Evolutionary conservation across 2,888 invertebrate genomes (phyloP), one percentile per base, ranked within the genome.

Genomic region (Aphidoletes aphidimyza): DNA sequence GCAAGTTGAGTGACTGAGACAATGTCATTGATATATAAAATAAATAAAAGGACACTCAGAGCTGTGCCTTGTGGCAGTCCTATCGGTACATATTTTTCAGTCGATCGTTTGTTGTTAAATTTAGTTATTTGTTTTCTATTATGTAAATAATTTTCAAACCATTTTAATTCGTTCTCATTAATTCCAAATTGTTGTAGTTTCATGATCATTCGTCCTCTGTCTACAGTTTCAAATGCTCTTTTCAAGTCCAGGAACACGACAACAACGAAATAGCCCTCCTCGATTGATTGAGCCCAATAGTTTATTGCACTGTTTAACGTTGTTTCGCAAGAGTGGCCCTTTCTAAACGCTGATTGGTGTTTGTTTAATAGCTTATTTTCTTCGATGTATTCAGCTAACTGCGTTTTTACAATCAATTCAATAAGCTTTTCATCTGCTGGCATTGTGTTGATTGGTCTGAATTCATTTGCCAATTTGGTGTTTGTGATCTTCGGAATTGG

Each of bases 341-440:
- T 42, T 45, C 86, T 83, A 37, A 86, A 86, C 1, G 85, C 86
- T n/a, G 85, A 85, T 85, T 86, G 86, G 49, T 83, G 39, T 6
- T 84, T 49, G 11, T 39, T 42, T n/a, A 86, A 30, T 26, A 86
- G 42, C 19, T 84, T 84, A 47, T 86, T 86, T 8, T 83, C 39
- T 19, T 85, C 39, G n/a, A 86, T 37, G 84, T 86, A 85, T 42
- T 84, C 37, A 19, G 34, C 1, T 34, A 84, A 30, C n/a, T 83
- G 47, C 0, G 45, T 14, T 47, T 83, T 83, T 11, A 54, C 36
- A n/a, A 54, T 8, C 0, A 5, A 34, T 47, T 84, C 84, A 9
- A 6, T 19, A 17, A 84, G 19, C 26, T 84, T 84, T 36, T 84
- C 84, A 84, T 54, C 30, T 1, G 6, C 34, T 49, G 47, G 84